Base-by-base conservation (phyloP, 2,888 invertebrate species). In the Prenolepis imparis region DNA sequence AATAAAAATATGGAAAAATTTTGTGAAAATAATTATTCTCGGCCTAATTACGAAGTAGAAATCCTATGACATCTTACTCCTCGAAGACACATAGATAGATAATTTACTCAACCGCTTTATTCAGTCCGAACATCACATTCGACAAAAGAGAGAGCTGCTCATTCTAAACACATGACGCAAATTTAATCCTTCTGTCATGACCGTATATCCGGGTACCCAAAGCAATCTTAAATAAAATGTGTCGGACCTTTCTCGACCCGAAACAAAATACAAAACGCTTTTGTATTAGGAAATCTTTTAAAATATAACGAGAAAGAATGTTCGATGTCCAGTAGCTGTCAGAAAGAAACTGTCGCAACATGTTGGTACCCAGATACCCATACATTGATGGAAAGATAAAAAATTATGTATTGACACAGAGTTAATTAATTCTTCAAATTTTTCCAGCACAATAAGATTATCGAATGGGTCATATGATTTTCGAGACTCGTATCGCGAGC, bases 401-500 rank as follows among this genome's bases (percentile, higher is more conserved):
- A 28, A n/a, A n/a, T n/a, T n/a, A 28, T 28, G 28, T n/a, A 28
- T 28, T 28, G 28, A 28, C 28, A 28, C 1, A 28, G 3, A 3
- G 28, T n/a, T n/a, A n/a, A 28, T 28, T 28, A 28, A 68, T 32
- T 41, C 15, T n/a, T n/a, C 8, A 28, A 41, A 15, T 36, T 24
- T 18, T 44, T 77, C 32, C 15, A n/a, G 32, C 9, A 21, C 12
- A n/a, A n/a, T 9, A 5, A 67, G 28, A 41, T 11, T 28, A 41
- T 77, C 6, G 5, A 36, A n/a, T 12, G 21, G 28, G n/a, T 15
- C 11, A n/a, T 28, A 36, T 2, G 24, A 59, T 57, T 81, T 64
- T 72, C 72, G 75, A 36, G 21, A 36, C 21, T 70, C 77, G 44
- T 21, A 44, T 28, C 59, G 67, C 63, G 75, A 85, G 78, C 78